These are phyloP conservation scores for Styela plicata DNA, from an alignment of 23 tunicate genomes.

Conservation along the genomic window DNA sequence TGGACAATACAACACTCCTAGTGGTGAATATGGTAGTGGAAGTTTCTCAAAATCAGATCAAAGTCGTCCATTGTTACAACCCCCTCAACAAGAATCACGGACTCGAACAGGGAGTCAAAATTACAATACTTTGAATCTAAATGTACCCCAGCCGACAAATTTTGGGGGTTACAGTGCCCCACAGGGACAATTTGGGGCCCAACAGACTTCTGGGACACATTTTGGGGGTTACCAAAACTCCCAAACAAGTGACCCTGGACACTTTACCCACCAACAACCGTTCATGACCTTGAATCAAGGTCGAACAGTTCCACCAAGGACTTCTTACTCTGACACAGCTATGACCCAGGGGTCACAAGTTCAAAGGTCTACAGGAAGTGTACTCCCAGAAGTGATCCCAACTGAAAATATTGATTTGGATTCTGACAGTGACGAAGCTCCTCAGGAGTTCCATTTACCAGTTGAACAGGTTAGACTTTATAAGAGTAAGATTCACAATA, in stretches of 20 bases:
- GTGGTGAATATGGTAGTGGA: neutral
- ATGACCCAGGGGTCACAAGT: neutral
- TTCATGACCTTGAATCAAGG: neutral
- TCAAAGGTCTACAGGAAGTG: slow-evolving; percentile 7
- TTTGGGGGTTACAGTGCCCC: too few relatives aligned
- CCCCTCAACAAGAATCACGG: neutral
- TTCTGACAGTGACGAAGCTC: slow-evolving; percentile 65
- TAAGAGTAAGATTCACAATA: too few relatives aligned
- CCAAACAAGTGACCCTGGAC: neutral
- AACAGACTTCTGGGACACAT: neutral
- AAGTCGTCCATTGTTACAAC: slow-evolving; percentile 1
- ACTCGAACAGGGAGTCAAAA: slow-evolving; percentile 1
- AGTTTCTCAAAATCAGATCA: neutral
- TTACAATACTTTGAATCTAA: neutral
- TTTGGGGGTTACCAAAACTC: neutral
- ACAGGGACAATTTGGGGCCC: neutral
- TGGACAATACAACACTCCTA: neutral
- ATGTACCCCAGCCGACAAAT: neutral
- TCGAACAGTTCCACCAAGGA: neutral
- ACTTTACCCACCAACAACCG: neutral
- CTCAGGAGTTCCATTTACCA: slow-evolving; percentile 46
- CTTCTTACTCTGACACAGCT: slow-evolving; percentile 11
- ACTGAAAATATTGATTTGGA: neutral
- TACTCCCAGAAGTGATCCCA: neutral
- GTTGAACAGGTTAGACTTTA: slow-evolving; percentile 2